phyloP scores from a whole-genome alignment of 2,113 vertebrate genomes.

The Madoqua kirkii region DNA sequence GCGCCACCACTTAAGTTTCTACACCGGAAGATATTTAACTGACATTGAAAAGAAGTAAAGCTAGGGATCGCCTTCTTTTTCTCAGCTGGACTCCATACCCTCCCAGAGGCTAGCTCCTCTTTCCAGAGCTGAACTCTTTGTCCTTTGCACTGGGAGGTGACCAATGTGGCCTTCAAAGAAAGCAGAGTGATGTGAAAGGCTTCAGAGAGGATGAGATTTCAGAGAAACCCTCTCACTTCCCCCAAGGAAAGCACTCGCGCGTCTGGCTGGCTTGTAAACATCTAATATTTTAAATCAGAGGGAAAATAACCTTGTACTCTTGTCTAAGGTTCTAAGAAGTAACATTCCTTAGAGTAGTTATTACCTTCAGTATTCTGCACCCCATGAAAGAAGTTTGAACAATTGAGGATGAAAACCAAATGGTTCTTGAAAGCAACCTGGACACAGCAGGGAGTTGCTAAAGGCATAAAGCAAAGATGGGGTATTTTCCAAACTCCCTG shows the following conservation, averaged over 20 bases:
- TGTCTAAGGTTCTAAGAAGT: conserved; percentile 73
- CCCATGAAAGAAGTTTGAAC: conserved; percentile 50
- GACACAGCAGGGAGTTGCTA: conserved; percentile 50
- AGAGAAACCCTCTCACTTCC: conserved; percentile 46
- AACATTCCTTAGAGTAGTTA: conserved; percentile 64
- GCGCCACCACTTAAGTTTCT: neutral
- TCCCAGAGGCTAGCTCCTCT: conserved; percentile 31
- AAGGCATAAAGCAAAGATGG: conserved; percentile 45
- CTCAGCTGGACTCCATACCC: conserved; percentile 30
- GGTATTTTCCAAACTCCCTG: conserved; percentile 62
- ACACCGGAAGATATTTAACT: neutral
- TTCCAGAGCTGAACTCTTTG: conserved; percentile 11
- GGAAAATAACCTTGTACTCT: conserved; percentile 58
- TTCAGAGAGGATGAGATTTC: conserved; percentile 49
- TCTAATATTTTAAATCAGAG: conserved; percentile 65
- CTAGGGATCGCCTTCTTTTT: conserved; percentile 48
- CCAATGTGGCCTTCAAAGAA: conserved; percentile 49
- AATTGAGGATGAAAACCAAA: conserved; percentile 7
- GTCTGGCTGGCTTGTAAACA: neutral
- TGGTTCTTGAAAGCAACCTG: neutral
- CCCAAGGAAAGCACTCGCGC: conserved; percentile 39
- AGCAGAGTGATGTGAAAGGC: conserved; percentile 47
- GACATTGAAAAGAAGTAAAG: neutral
- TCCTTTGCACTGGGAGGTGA: conserved; percentile 21
- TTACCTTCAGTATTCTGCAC: conserved; percentile 40